phyloP scores from a whole-genome alignment of 2,797 vertebrate species.

The Sebastes aleutianus region DNA sequence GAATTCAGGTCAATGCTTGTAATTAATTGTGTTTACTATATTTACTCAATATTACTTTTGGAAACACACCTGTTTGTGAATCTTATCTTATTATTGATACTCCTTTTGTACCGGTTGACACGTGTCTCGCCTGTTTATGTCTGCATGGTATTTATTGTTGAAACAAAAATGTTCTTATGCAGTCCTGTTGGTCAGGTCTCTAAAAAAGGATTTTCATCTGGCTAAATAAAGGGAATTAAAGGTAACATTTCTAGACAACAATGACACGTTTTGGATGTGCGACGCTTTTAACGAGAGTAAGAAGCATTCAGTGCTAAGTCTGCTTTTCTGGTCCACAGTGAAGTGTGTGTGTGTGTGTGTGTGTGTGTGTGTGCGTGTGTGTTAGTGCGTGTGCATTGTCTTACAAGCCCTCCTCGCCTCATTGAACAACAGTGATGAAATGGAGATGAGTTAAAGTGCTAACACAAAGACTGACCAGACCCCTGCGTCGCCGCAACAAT shows the following conservation, averaged over 20 bases:
- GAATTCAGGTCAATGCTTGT: background rate
- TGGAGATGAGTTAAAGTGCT: conserved; percentile 80
- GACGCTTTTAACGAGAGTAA: background rate
- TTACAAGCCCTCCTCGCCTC: conserved; percentile 47
- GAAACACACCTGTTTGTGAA: background rate
- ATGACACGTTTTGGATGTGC: background rate
- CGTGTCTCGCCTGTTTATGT: background rate
- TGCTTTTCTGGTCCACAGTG: background rate
- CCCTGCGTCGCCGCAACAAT: conserved; percentile 75
- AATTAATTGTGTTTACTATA: background rate
- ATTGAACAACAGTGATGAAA: conserved; percentile 76
- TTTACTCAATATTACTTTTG: background rate
- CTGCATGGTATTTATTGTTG: background rate
- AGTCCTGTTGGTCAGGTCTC: background rate
- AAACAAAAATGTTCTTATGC: background rate
- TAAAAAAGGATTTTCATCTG: background rate
- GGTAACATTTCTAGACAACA: background rate
- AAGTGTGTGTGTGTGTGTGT: background rate
- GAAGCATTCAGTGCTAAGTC: conserved; percentile 1
- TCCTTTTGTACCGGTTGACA: background rate
- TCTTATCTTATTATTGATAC: background rate
- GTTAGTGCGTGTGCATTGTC: conserved; percentile 39
- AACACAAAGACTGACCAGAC: conserved; percentile 77
- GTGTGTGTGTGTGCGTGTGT: conserved; percentile 11
- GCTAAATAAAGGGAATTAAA: background rate